Evolutionary conservation across 2,888 invertebrate species (phyloP).

Genomic region (Folsomia candida): DNA sequence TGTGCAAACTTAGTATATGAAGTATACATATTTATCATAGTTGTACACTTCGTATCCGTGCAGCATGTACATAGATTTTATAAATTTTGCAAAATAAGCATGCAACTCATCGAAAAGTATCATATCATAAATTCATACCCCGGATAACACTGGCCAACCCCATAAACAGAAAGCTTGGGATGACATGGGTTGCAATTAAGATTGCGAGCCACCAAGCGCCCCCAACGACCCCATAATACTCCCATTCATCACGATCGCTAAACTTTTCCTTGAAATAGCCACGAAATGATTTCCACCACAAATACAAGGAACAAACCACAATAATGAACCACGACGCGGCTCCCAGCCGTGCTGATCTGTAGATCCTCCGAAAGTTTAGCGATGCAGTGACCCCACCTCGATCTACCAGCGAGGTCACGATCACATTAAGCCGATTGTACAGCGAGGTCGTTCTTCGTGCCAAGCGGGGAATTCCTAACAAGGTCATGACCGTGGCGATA

Average conservation of each 20-base stretch:
- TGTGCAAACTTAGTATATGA: too few species aligned
- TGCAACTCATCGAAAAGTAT: too few species aligned
- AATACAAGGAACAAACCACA: conserved; percentile 21
- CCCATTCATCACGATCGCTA: neutral
- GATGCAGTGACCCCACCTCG: neutral
- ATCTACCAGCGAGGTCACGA: neutral
- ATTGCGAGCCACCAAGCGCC: conserved; percentile 24
- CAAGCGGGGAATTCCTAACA: conserved; percentile 17
- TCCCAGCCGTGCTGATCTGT: conserved; percentile 13
- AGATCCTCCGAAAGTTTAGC: neutral
- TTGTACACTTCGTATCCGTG: too few species aligned
- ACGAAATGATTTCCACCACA: conserved; percentile 25
- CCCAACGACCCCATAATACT: conserved; percentile 11
- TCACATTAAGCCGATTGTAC: conserved; percentile 24
- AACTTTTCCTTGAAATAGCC: conserved; percentile 22
- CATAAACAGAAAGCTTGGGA: conserved; percentile 25
- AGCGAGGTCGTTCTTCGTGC: conserved; percentile 15
- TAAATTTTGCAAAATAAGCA: neutral
- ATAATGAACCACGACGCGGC: conserved; percentile 19
- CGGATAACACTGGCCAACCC: conserved; percentile 6
- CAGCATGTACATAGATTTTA: too few species aligned
- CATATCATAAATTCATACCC: neutral
- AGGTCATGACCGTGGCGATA: conserved; percentile 12
- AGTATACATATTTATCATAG: too few species aligned
- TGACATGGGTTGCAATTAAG: conserved; percentile 24